Evolutionary conservation across 1,140 invertebrate species (phyloP).

Genomic region (Drosophila nannoptera): DNA sequence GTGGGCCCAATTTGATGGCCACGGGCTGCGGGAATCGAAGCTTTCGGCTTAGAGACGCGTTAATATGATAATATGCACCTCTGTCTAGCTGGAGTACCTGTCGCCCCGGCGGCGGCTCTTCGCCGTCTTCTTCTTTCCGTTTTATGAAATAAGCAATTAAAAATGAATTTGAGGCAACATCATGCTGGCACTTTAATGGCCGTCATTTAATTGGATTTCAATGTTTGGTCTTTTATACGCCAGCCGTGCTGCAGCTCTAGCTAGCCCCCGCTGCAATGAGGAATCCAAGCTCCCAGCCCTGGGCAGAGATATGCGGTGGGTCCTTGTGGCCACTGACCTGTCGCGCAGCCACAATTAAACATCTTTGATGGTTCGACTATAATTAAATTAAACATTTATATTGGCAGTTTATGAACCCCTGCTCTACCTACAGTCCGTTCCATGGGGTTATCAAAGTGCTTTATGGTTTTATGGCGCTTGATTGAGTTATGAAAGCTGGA

Average conservation of each 20-base stretch:
- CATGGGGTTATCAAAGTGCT: slow-evolving; percentile 17
- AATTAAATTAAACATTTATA: slow-evolving; percentile 76
- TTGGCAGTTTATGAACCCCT: slow-evolving; percentile 67
- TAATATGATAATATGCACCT: slow-evolving; percentile 75
- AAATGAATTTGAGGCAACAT: slow-evolving; percentile 61
- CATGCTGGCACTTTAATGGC: slow-evolving; percentile 69
- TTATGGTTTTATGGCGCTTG: slow-evolving; percentile 43
- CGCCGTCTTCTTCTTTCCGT: slow-evolving; percentile 28
- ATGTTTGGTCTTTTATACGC: slow-evolving; percentile 55
- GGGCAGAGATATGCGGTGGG: slow-evolving; percentile 44
- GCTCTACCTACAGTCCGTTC: neutral
- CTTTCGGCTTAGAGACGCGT: slow-evolving; percentile 48
- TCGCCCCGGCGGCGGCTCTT: slow-evolving; percentile 12
- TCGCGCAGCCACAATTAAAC: slow-evolving; percentile 25
- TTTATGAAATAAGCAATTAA: slow-evolving; percentile 75
- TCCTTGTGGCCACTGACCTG: slow-evolving; percentile 24
- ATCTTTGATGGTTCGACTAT: slow-evolving; percentile 62
- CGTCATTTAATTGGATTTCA: slow-evolving; percentile 73
- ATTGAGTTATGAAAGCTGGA: slow-evolving; percentile 65
- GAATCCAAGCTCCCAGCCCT: neutral
- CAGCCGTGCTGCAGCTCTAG: neutral
- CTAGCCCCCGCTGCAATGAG: too few relatives aligned
- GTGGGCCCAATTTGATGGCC: slow-evolving; percentile 37
- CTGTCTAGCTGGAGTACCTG: slow-evolving; percentile 46
- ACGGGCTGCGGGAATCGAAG: slow-evolving; percentile 31